These are phyloP conservation scores for Lamproptera curius DNA, from an alignment of 2,888 invertebrate genomes.

Conservation along the genomic window DNA sequence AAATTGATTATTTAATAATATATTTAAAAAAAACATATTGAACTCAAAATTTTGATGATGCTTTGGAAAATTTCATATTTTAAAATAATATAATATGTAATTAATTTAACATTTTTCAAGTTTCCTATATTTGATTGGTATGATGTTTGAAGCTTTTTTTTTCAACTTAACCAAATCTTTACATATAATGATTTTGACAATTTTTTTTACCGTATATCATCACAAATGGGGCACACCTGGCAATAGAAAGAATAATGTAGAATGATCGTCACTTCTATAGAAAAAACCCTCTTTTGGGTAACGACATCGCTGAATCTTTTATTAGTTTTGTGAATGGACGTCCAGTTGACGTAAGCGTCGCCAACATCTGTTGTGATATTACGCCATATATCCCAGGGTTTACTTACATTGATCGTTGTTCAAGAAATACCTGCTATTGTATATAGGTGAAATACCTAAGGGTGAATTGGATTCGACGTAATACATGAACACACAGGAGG, in stretches of 20 bases:
- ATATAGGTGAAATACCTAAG: slow-evolving; percentile 58
- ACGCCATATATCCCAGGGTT: slow-evolving; percentile 54
- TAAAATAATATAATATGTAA: too few species aligned
- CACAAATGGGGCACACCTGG: too few species aligned
- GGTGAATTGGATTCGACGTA: slow-evolving; percentile 50
- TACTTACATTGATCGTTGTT: slow-evolving; percentile 52
- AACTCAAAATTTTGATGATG: too few species aligned
- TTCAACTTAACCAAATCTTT: too few species aligned
- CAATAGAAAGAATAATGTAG: slow-evolving; percentile 38
- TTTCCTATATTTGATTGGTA: too few species aligned
- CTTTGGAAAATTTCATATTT: too few species aligned
- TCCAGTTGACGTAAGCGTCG: slow-evolving; percentile 74
- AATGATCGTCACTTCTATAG: slow-evolving; percentile 52
- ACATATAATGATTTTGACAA: too few species aligned
- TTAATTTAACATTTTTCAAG: too few species aligned
- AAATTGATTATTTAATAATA: too few species aligned
- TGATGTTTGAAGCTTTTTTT: too few species aligned
- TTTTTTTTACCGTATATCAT: too few species aligned
- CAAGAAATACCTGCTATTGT: slow-evolving; percentile 50
- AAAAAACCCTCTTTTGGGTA: slow-evolving; percentile 59
- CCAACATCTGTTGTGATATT: slow-evolving; percentile 75
- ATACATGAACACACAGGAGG: slow-evolving; percentile 28
- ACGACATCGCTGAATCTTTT: slow-evolving; percentile 76
- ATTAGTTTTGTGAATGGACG: slow-evolving; percentile 74
- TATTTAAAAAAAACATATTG: too few species aligned